Percentiles rank a stretch among this genome's conserved stretches.
Evolutionary conservation across 2,797 vertebrate species (phyloP).

Genomic region (Parauchenoglanis ngamensis): DNA sequence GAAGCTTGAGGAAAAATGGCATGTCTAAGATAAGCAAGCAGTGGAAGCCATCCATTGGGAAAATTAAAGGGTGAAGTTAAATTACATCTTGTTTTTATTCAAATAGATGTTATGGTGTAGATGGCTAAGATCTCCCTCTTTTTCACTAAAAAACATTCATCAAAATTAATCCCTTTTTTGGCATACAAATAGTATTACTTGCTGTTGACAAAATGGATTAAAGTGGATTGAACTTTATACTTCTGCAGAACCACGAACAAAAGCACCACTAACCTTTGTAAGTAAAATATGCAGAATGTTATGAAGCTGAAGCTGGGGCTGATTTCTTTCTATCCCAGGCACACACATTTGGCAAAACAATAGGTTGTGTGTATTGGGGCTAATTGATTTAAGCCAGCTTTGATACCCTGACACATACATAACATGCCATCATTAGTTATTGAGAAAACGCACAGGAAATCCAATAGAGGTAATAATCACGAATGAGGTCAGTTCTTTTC

Average conservation of each 20-base stretch:
- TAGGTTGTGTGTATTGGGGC: neutral
- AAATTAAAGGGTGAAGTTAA: slow-evolving; percentile 15
- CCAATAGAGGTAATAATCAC: neutral
- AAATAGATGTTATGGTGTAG: neutral
- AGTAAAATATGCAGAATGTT: neutral
- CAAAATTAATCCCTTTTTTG: neutral
- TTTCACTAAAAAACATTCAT: neutral
- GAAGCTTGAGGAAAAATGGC: slow-evolving; percentile 13
- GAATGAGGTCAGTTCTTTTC: neutral
- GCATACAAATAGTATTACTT: neutral
- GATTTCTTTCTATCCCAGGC: neutral
- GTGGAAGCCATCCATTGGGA: slow-evolving; percentile 3
- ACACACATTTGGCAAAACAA: neutral
- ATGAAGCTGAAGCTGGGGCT: neutral
- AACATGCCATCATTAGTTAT: neutral
- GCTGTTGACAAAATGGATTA: neutral
- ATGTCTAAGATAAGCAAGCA: neutral
- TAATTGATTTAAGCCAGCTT: neutral
- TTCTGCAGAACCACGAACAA: neutral
- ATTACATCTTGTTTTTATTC: neutral
- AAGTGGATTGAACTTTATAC: neutral
- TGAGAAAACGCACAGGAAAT: neutral
- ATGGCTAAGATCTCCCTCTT: neutral
- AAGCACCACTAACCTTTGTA: neutral
- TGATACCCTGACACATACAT: neutral